Evolutionary conservation across 2,797 vertebrate genomes (phyloP), one percentile per base, ranked within the genome.

Genomic region (Chaetophractus vellerosus): DNA sequence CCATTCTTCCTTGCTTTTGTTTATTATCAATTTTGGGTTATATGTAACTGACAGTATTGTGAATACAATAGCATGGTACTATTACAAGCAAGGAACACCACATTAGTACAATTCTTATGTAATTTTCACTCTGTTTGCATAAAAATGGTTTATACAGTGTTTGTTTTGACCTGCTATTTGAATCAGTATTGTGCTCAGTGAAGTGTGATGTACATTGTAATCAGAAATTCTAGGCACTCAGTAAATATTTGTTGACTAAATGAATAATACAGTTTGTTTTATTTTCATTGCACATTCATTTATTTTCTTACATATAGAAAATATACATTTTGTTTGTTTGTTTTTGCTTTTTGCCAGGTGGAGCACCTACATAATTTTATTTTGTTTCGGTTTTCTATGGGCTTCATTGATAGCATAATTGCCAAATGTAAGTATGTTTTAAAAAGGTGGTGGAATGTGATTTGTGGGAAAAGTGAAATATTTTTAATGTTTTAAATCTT

Each of bases 381-480:
- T 98, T 98, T 99, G 96, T 99, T 99, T 97, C 99, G 99, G n/a
- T 99, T 99, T 98, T 99, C 99, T 48, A 99, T 99, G 99, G 99
- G 99, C 36, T 99, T 99, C 98, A 98, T 99, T 97, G 99, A 99
- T 98, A 99, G 98, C 94, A 99, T 99, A 83, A 98, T 99, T 96
- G 99, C 99, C 97, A 99, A 99, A 98, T 99, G 99, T 99, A 98
- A 99, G 99, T 97, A 96, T 97, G 19, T 82, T 78, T 94, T 86
- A 61, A 89, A 83, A 94, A 94, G 69, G 33, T 95, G 9, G 68
- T 64, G 4, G 1, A 63, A 9, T 83, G 55, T 45, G 76, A 1
- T 41, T 81, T 95, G 59, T 96, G 88, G 64, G 59, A 68, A 1
- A 91, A 80, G 21, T 72, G 6, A 85, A 90, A 0, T 36, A 33